Evolutionary conservation across 1,140 invertebrate species (phyloP), one percentile per base, ranked within the genome.

Genomic region (Caenorhabditis remanei): DNA sequence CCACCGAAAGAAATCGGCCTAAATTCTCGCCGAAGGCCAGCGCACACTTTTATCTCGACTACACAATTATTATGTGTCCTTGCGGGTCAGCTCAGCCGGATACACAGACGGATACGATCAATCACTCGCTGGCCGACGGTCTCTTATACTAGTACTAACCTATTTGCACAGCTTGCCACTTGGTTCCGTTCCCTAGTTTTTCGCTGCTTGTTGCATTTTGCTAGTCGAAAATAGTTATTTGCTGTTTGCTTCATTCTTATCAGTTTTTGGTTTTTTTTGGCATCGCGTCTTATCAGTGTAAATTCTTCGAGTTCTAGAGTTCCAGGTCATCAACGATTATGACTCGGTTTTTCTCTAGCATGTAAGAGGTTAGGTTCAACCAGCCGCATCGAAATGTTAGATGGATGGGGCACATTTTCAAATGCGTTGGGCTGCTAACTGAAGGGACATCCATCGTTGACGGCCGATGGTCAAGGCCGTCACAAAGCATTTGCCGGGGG

Each of bases 91-190:
- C 71, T 79, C 71, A 50, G 46, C 46, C 71, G 46, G 71, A 50
- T 53, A 50, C 46, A 71, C 16, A 65, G 43, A 46, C 65, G 14
- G 65, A 71, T 71, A 50, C 46, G 9, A 79, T 79, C 46, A 24
- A 50, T 79, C 71, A 79, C 8, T 40, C 65, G 16, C 41, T 71
- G 11, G 61, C 40, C n/a, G 7, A 13, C 63, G 14, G 19, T 58
- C 56, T 58, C 43, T 13, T 21, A 6, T 79, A 50, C 71, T 24
- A 50, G 65, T 71, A 71, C 65, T 46, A 16, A 63, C 8, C 21
- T 79, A 79, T 79, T 79, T 79, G 71, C 46, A 79, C 71, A 79
- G 71, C 71, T 79, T 79, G 71, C 8, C 43, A 11, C 9, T 65
- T 9, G 24, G 11, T 41, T 46, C 43, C 46, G 9, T 21, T 71